Conservation (phyloP, 2,113 vertebrate genomes). For the Paramisgurnus dabryanus region DNA sequence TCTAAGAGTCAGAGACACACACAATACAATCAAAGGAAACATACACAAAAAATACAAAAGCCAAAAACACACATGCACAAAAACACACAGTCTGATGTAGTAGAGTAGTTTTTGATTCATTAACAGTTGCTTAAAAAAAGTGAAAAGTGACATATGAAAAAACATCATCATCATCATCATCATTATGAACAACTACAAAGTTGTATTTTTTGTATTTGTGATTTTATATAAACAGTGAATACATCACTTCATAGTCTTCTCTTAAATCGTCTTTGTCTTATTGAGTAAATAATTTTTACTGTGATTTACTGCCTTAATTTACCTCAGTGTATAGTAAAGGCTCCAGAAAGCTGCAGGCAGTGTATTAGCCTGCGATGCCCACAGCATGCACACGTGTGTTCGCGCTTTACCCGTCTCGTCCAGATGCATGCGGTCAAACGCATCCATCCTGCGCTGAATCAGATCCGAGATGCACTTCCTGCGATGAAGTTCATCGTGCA, state of each 20-base stretch:
- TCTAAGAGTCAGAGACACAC: conserved; percentile 38
- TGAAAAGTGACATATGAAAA: too few species aligned
- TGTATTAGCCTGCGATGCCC: conserved; percentile 67
- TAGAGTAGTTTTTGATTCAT: too few species aligned
- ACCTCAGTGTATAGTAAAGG: conserved; percentile 64
- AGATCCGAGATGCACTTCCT: conserved; percentile 56
- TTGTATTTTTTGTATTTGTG: too few species aligned
- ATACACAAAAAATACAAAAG: not conserved
- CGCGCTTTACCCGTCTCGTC: conserved; percentile 61
- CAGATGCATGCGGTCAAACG: conserved; percentile 56
- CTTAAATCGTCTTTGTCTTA: too few species aligned
- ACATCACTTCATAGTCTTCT: too few species aligned
- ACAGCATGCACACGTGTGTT: conserved; percentile 60
- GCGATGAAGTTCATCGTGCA: conserved; percentile 49
- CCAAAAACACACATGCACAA: not conserved
- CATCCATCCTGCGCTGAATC: conserved; percentile 59
- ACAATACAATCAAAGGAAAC: not conserved
- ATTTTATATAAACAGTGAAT: too few species aligned
- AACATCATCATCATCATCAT: too few species aligned
- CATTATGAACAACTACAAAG: too few species aligned
- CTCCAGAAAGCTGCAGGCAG: conserved; percentile 65
- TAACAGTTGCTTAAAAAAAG: too few species aligned
- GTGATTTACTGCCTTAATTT: not conserved
- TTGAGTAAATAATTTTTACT: too few species aligned
- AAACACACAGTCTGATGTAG: too few species aligned